Evolutionary conservation across 2,797 vertebrate genomes (phyloP).

Genomic region (Hirundo rustica): DNA sequence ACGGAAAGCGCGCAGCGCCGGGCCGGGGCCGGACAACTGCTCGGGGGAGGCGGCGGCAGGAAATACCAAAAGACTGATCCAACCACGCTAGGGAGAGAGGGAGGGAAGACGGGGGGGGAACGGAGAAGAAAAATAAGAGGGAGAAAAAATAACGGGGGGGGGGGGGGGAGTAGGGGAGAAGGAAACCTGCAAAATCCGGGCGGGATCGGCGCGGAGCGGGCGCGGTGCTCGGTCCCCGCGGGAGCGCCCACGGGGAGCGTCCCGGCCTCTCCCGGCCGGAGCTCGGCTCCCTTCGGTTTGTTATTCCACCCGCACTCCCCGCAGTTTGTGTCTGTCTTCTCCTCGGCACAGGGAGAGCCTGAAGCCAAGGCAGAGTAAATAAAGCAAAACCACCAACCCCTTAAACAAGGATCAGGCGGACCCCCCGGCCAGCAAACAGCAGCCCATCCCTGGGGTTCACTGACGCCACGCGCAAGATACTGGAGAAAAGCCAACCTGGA

Average conservation of each 20-base stretch:
- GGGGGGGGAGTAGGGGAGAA: not conserved
- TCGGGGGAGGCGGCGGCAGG: slow-evolving; percentile 66
- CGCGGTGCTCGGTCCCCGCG: not conserved
- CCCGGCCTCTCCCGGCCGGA: not conserved
- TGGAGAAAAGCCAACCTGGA: not conserved
- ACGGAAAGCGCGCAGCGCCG: not conserved
- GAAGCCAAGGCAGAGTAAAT: not conserved
- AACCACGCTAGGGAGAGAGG: slow-evolving; percentile 44
- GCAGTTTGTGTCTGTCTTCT: not conserved
- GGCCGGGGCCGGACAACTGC: slow-evolving; percentile 62
- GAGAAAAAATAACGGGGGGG: not conserved
- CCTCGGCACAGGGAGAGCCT: not conserved
- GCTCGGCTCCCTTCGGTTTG: not conserved
- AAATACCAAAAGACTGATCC: slow-evolving; percentile 74
- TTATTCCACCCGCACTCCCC: not conserved
- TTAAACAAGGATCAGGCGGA: not conserved
- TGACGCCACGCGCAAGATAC: not conserved
- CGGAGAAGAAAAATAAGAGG: not conserved
- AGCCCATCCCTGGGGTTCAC: not conserved
- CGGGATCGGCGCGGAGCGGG: slow-evolving; percentile 47
- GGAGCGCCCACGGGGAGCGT: not conserved
- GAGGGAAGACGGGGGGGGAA: not conserved
- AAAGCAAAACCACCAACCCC: not conserved
- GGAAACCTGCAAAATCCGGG: slow-evolving; percentile 39
- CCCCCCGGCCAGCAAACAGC: not conserved